A percentile compares a stretch with the other conserved stretches of the same genome.
phyloP scores from a whole-genome alignment of 2,113 vertebrate species.

The Trogon melanurus region DNA sequence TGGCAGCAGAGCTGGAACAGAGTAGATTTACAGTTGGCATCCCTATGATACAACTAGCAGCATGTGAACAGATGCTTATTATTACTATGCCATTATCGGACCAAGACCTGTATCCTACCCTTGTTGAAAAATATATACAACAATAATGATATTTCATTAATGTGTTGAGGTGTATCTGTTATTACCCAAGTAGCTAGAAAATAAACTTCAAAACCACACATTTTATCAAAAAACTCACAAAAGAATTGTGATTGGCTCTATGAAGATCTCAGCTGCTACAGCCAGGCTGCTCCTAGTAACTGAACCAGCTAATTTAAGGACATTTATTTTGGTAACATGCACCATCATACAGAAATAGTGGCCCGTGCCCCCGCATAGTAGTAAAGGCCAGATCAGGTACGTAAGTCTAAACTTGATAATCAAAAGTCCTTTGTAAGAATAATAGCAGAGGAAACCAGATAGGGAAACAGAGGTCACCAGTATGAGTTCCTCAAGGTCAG shows the following conservation, averaged over 20 bases:
- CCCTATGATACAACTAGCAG: not conserved
- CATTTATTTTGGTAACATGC: not conserved
- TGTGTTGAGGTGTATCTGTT: not conserved
- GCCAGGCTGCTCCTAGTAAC: not conserved
- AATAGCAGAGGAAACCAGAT: not conserved
- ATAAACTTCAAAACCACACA: not conserved
- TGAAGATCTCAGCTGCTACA: not conserved
- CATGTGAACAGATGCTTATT: not conserved
- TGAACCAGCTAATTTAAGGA: not conserved
- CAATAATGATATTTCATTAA: not conserved
- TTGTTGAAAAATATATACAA: not conserved
- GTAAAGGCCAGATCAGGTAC: not conserved
- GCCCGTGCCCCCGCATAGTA: not conserved
- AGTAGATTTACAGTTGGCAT: not conserved
- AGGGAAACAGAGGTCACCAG: not conserved
- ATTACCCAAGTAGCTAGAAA: not conserved
- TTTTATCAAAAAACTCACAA: not conserved
- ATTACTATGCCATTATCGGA: accelerated
- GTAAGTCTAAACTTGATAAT: not conserved
- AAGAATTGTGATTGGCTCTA: not conserved
- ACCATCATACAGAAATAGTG: not conserved
- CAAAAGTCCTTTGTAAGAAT: not conserved
- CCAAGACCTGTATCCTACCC: not conserved
- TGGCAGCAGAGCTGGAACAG: not conserved
- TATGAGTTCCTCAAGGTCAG: not conserved